A percentile compares a stretch with the other conserved stretches of the same genome.
phyloP scores from a whole-genome alignment of 2,888 invertebrate genomes.

The Schizotus pectinicornis region DNA sequence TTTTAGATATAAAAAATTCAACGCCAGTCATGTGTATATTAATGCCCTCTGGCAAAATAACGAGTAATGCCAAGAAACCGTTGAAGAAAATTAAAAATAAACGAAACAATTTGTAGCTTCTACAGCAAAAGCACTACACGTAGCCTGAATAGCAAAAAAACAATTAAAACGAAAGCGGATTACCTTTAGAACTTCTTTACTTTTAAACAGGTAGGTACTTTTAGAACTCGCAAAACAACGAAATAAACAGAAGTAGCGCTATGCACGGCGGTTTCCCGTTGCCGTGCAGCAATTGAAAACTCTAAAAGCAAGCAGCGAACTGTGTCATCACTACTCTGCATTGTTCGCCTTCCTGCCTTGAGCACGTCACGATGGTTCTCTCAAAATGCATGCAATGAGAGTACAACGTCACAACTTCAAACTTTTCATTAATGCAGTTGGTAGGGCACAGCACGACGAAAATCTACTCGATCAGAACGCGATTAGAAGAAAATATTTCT shows the following conservation, averaged over 20 bases:
- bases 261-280: constrained; percentile 13
- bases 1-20: too few species aligned
- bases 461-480: too few species aligned
- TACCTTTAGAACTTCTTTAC: constrained; percentile 2
- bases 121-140: not conserved
- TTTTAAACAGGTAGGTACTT: constrained; percentile 14
- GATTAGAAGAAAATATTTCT: too few species aligned
- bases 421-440: too few species aligned
- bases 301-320: constrained; percentile 17
- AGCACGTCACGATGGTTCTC: not conserved
- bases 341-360: not conserved
- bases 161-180: constrained; percentile 9
- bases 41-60: too few species aligned
- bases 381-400: too few species aligned
- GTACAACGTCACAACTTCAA: too few species aligned
- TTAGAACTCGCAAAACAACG: not conserved
- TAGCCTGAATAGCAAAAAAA: not conserved
- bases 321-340: constrained; percentile 8
- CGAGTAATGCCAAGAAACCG: too few species aligned
- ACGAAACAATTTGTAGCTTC: too few species aligned
- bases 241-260: constrained; percentile 10
- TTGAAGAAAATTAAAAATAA: too few species aligned
- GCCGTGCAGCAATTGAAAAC: constrained; percentile 17
- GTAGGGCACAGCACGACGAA: too few species aligned
- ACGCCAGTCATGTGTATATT: too few species aligned